Evolutionary conservation across 1,140 invertebrate genomes (phyloP), one percentile per base, ranked within the genome.

Genomic region (Spodoptera litura): DNA sequence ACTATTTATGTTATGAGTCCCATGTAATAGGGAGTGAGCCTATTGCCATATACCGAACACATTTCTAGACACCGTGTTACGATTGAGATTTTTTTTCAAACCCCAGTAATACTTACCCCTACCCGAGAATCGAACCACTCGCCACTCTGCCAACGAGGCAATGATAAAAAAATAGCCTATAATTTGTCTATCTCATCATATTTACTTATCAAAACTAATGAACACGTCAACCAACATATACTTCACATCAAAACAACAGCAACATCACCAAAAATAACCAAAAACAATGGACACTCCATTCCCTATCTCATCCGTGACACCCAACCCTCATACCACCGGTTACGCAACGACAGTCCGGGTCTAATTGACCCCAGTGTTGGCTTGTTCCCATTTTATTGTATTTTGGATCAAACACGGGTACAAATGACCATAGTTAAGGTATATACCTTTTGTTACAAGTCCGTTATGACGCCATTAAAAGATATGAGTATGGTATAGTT

Each of bases 311-410:
- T 66, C 62, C 15, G 11, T 15, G 61, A 44, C 61, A 27, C 2
- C 10, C 5, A 66, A 35, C 62, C 15, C 58, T 11, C 58, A 12
- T 35, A 10, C n/a, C 3, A 11, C n/a, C 6, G 20, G 62, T 66
- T 66, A 66, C 62, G 62, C 38, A 66, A 66, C 38, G 9, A 11
- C 20, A 44, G 38, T 38, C 49, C 15, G 15, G 62, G 62, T 66
- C 62, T 66, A 66, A 66, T 66, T 66, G 62, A 66, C 62, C 62
- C 62, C 38, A 5, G 38, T 6, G 20, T 15, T 49, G 62, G n/a
- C 38, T 66, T 49, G 62, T 66, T 66, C 31, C 20, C 61, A n/a
- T 49, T 66, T 66, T 66, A 66, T 66, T 66, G 38, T 25, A 6
- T 49, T 66, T 10, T 38, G 35, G 62, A 66, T 66, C 38, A 44